phyloP scores from a whole-genome alignment of 2,797 vertebrate genomes.

The Pangasius larnaudii region DNA sequence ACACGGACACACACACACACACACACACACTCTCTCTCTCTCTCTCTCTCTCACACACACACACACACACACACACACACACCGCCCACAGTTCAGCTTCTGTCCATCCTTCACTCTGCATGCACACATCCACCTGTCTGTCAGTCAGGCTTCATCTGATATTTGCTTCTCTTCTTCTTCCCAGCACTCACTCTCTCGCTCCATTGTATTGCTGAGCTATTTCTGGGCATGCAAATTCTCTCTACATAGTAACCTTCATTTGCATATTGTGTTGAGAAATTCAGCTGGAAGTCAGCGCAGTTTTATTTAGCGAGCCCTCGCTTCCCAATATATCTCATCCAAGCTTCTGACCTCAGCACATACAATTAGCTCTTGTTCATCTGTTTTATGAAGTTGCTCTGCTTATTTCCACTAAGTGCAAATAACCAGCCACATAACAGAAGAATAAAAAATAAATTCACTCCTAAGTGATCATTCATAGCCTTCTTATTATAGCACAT shows the following conservation, averaged over 20 bases:
- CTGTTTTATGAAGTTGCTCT: not conserved
- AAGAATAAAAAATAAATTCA: not conserved
- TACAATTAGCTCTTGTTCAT: conserved; percentile 1
- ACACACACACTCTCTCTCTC: not conserved
- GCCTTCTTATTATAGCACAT: not conserved
- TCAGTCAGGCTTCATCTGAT: conserved; percentile 23
- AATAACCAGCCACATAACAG: not conserved
- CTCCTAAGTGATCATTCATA: not conserved
- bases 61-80: not conserved
- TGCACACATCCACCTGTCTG: conserved; percentile 26
- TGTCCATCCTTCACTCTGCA: conserved; percentile 47
- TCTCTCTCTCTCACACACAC: not conserved
- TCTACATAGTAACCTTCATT: conserved; percentile 35
- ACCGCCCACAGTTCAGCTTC: conserved; percentile 8
- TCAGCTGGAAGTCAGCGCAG: not conserved
- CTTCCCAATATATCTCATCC: not conserved
- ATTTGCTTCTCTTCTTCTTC: conserved; percentile 28
- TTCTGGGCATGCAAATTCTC: conserved; percentile 54
- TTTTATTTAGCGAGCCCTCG: not conserved
- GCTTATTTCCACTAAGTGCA: not conserved
- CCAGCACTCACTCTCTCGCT: conserved; percentile 33
- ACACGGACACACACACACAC: not conserved
- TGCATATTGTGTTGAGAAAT: conserved; percentile 34
- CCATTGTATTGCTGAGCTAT: conserved; percentile 49
- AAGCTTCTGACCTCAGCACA: not conserved